Base-by-base conservation (phyloP, 2,888 invertebrate species). In the Sarcophaga variegata region DNA sequence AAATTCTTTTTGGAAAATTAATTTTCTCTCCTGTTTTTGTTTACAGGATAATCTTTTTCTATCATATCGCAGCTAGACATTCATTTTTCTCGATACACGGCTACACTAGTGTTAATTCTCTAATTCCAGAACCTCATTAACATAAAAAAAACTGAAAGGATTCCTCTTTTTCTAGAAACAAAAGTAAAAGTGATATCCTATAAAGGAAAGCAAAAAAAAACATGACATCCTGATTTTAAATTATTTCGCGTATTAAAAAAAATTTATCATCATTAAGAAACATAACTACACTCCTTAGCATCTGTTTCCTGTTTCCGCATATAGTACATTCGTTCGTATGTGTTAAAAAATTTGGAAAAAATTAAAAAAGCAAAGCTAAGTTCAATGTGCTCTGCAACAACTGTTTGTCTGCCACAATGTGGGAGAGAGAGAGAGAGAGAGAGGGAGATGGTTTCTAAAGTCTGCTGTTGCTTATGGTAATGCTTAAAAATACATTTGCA, bases 341-440 rank as follows among this genome's bases (percentile, higher is more conserved):
- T 54, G 54, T 54, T 12, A 17, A 54, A 54, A 14, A 12, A 17
- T 54, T 54, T 54, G 4, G n/a, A n/a, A 71, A 71, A 59, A 72
- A 25, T 47, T 37, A n/a, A 63, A 49, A 63, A 71, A 27, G 37
- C 5, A 66, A 66, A 59, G 54, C 22, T 69, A 47, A 72, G 87
- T 85, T 85, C 85, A 85, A 85, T 85, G 85, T 71, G 60, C 85
- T 79, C 69, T 72, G 71, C 54, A 71, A 81, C 67, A 81, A 76
- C 72, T 81, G 25, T 81, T 49, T 67, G 63, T 66, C 80, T 78
- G 22, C 17, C 2, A 54, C 54, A 1, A 54, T 2, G 2, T 12
- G 67, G 62, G 49, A 20, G 70, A 45, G 45, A 47, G 20, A 47
- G 66, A 37, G 37, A 37, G 37, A 37, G 37, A 37, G 37, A 37